Evolutionary conservation across 2,888 invertebrate genomes (phyloP).

Genomic region (Cataglyphis cursor): DNA sequence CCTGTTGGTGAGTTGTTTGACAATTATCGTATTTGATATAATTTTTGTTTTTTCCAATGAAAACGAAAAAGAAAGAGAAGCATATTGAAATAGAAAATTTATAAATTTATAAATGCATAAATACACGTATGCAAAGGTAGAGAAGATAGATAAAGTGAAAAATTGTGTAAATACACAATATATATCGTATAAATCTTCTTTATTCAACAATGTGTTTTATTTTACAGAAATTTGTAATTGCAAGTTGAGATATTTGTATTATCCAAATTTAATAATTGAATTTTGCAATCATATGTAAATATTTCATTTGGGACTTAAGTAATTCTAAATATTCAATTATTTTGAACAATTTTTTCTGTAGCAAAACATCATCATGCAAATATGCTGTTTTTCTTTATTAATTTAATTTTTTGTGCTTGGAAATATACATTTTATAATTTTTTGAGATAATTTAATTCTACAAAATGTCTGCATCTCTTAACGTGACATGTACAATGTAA

Average conservation of each 20-base stretch:
- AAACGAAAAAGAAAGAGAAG: neutral
- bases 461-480: constrained; percentile 49
- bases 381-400: neutral
- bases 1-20: constrained; percentile 80
- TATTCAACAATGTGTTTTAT: constrained; percentile 64
- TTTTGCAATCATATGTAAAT: constrained; percentile 26
- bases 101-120: neutral
- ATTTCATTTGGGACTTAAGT: constrained; percentile 23
- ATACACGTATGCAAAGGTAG: neutral
- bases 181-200: constrained; percentile 61
- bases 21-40: constrained; percentile 46
- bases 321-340: constrained; percentile 18
- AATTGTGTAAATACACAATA: neutral
- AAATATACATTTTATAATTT: constrained; percentile 18
- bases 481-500: constrained; percentile 54
- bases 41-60: constrained; percentile 51
- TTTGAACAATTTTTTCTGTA: neutral
- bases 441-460: constrained; percentile 30
- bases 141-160: neutral
- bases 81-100: neutral
- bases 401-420: neutral
- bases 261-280: constrained; percentile 7
- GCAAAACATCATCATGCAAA: constrained; percentile 5
- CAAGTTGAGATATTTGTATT: constrained; percentile 30
- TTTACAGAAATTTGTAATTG: constrained; percentile 58